These are phyloP conservation scores for Tholera decimalis DNA, from an alignment of 2,888 invertebrate genomes.

Conservation along the genomic window DNA sequence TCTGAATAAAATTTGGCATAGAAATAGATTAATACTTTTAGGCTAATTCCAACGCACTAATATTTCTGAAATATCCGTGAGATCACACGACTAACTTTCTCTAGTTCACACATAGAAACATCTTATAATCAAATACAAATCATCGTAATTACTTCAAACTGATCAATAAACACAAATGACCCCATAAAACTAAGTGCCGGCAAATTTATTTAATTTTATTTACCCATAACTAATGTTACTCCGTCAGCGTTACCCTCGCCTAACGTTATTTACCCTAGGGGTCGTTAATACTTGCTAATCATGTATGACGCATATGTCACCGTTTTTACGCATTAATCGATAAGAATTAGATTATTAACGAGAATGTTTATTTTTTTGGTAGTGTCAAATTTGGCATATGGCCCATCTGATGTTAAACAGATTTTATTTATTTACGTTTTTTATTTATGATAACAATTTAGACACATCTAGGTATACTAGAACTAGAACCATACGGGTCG, in stretches of 20 bases:
- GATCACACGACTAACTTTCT: too few species aligned
- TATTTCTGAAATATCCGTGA: too few species aligned
- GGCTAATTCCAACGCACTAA: too few species aligned
- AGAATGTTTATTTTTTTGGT: neutral
- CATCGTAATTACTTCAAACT: conserved; percentile 21
- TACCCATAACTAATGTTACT: conserved; percentile 48
- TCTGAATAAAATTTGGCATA: too few species aligned
- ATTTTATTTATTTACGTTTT: neutral
- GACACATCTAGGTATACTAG: too few species aligned
- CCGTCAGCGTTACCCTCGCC: conserved; percentile 25
- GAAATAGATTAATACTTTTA: too few species aligned
- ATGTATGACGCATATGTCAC: conserved; percentile 69
- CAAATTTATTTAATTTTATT: conserved; percentile 69
- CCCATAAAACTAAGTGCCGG: conserved; percentile 61
- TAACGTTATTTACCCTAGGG: conserved; percentile 47
- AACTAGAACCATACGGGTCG: too few species aligned
- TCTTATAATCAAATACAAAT: conserved; percentile 1
- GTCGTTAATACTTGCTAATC: conserved; percentile 56
- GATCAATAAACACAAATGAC: conserved; percentile 44
- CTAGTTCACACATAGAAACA: too few species aligned
- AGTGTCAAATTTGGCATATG: conserved; percentile 25
- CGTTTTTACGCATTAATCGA: conserved; percentile 51
- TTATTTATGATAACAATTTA: too few species aligned
- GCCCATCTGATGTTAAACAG: neutral
- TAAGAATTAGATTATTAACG: conserved; percentile 36